These are phyloP conservation scores for Tragopan temminckii DNA, from an alignment of 2,797 vertebrate species.

Conservation along the genomic window DNA sequence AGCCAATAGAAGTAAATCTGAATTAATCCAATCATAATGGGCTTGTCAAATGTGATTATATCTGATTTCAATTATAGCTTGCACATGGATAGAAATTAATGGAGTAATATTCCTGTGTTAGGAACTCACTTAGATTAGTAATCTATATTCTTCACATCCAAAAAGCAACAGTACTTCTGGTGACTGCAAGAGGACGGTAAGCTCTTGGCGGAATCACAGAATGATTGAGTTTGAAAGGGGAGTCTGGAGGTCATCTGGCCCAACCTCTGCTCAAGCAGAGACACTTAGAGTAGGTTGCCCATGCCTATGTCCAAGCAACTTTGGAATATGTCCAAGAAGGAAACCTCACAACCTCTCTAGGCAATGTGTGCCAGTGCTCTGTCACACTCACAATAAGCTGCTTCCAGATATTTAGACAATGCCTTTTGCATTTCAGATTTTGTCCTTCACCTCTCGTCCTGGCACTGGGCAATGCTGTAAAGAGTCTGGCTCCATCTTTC, in stretches of 20 bases:
- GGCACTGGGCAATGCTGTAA: background rate
- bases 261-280: background rate
- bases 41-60: background rate
- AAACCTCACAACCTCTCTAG: background rate
- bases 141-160: background rate
- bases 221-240: background rate
- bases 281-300: background rate
- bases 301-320: background rate
- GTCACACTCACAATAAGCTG: background rate
- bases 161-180: background rate
- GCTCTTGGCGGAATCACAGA: background rate
- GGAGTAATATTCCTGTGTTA: background rate
- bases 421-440: background rate
- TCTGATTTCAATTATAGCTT: background rate
- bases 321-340: background rate
- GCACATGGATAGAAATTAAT: background rate
- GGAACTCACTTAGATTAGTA: background rate
- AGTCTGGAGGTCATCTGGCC: background rate
- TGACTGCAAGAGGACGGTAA: background rate
- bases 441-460: background rate
- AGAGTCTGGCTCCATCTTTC: background rate
- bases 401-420: background rate
- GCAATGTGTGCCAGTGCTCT: background rate
- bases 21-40: background rate
- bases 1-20: background rate